These are phyloP conservation scores for Chloroclystis v-ata DNA, from an alignment of 2,888 invertebrate genomes.

Conservation along the genomic window DNA sequence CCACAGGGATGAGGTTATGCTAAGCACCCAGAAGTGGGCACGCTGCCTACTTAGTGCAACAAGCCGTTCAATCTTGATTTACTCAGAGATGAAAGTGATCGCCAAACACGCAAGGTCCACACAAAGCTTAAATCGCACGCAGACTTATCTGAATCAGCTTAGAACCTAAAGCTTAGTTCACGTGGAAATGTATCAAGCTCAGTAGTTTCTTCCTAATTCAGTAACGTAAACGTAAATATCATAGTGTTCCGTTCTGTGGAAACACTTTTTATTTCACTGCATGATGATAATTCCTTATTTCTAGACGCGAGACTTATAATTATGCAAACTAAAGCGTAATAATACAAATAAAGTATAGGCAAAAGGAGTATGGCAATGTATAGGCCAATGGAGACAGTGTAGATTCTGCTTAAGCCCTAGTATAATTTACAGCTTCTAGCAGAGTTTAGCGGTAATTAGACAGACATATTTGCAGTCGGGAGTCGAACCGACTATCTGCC, in stretches of 20 bases:
- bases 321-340: no score
- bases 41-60: not conserved
- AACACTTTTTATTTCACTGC: not conserved
- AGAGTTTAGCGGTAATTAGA: conserved; percentile 54
- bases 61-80: conserved; percentile 14
- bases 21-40: not conserved
- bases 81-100: conserved; percentile 16
- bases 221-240: no score
- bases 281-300: no score
- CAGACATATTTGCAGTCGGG: conserved; percentile 53
- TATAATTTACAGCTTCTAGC: conserved; percentile 17
- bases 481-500: conserved; percentile 55
- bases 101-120: conserved; percentile 28
- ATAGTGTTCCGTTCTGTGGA: not conserved
- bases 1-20: not conserved
- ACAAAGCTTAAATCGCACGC: conserved; percentile 31
- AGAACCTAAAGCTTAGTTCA: conserved; percentile 23
- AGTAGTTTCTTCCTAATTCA: no score
- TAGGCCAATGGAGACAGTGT: conserved; percentile 2
- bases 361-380: no score
- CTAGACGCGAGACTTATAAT: no score
- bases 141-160: conserved; percentile 35
- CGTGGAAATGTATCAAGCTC: not conserved
- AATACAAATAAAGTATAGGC: no score
- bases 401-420: conserved; percentile 7